Conservation (phyloP, 2,797 vertebrate genomes). For the Clarias pachynema region DNA sequence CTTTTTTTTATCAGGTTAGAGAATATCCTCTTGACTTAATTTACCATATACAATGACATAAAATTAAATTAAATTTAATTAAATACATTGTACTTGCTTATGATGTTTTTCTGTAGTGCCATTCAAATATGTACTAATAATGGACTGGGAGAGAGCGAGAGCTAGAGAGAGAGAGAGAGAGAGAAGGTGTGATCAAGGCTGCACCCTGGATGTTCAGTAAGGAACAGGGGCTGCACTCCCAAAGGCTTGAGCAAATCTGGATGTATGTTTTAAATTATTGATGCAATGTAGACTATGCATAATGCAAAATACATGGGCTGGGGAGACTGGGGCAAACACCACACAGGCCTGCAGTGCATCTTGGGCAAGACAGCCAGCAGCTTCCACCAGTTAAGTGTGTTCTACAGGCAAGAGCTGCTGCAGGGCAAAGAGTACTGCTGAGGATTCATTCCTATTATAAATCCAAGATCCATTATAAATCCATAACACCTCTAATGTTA, state of each 20-base stretch:
- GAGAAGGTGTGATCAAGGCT: slow-evolving; percentile 57
- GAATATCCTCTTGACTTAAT: background rate
- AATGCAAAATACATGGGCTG: slow-evolving; percentile 64
- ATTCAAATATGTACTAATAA: slow-evolving; percentile 31
- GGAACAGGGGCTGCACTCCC: slow-evolving; percentile 55
- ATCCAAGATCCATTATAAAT: slow-evolving; percentile 24
- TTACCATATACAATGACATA: background rate
- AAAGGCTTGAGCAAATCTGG: slow-evolving; percentile 62
- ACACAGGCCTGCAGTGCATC: slow-evolving; percentile 32
- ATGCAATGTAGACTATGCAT: slow-evolving; percentile 68
- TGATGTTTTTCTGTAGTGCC: slow-evolving; percentile 3
- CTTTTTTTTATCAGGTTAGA: background rate
- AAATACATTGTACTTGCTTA: background rate
- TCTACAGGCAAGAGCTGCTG: slow-evolving; percentile 44
- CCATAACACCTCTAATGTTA: background rate
- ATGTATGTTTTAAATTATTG: slow-evolving; percentile 67
- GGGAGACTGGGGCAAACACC: slow-evolving; percentile 52
- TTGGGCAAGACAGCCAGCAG: slow-evolving; percentile 46
- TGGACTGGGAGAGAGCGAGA: background rate
- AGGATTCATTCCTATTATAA: slow-evolving; percentile 34
- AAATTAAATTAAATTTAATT: background rate
- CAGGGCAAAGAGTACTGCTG: slow-evolving; percentile 29
- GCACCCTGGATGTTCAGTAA: slow-evolving; percentile 64
- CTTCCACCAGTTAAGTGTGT: slow-evolving; percentile 50
- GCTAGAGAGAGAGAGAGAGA: slow-evolving; percentile 6